Evolutionary conservation across 2,888 invertebrate species (phyloP).

Genomic region (Cephus spinipes): DNA sequence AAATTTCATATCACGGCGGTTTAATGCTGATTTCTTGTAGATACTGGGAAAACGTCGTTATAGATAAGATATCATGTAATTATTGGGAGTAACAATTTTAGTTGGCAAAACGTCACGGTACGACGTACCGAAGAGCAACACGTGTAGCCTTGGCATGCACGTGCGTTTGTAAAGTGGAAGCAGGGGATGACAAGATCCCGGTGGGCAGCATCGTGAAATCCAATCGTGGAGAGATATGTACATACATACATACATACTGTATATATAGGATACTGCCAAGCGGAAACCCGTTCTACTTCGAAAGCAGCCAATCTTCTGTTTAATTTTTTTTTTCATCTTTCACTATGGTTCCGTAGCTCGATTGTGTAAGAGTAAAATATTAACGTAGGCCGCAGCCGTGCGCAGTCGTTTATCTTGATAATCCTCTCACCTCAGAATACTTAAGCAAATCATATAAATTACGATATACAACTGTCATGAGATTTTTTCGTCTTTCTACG

Average conservation of each 20-base stretch:
- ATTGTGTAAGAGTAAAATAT: not conserved
- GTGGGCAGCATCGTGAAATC: not conserved
- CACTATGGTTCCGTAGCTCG: not conserved
- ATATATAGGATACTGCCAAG: not conserved
- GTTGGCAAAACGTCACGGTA: not conserved
- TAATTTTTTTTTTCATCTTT: not conserved
- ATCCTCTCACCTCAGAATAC: not conserved
- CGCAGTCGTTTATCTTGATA: not conserved
- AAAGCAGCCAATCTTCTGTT: not conserved
- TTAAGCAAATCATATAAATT: not conserved
- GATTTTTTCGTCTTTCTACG: not conserved
- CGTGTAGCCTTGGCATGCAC: conserved; percentile 28
- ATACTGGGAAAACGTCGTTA: not conserved
- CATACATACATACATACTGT: not conserved
- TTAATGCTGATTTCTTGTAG: not conserved
- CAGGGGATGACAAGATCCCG: not conserved
- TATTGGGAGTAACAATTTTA: not conserved
- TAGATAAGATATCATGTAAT: not conserved
- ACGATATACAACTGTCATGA: not conserved
- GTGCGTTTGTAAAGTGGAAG: conserved; percentile 14
- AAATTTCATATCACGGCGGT: not conserved
- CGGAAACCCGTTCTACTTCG: not conserved
- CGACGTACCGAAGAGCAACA: conserved; percentile 10
- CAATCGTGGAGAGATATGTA: not conserved
- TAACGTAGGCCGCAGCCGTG: not conserved